These are phyloP conservation scores for Ginglymostoma cirratum DNA, from an alignment of 2,113 vertebrate species.

Conservation along the genomic window DNA sequence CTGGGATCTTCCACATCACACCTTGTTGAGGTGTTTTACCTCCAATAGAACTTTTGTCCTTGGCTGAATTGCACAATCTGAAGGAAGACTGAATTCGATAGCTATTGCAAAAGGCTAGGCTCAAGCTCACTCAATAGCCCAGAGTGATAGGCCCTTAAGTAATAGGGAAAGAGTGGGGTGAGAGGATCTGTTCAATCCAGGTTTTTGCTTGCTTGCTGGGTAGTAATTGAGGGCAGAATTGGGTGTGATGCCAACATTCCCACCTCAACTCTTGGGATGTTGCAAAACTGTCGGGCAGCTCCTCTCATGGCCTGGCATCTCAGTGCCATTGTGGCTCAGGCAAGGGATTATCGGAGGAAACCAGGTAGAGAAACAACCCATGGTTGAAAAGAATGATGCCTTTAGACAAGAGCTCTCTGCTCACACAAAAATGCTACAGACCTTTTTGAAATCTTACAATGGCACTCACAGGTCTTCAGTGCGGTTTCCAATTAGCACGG, in stretches of 20 bases:
- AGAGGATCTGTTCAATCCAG: background rate
- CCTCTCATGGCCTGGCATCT: background rate
- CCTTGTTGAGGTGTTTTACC: background rate
- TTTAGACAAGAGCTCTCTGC: background rate
- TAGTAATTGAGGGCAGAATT: background rate
- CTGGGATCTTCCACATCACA: background rate
- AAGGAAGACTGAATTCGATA: background rate
- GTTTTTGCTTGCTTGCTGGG: background rate
- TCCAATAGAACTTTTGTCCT: background rate
- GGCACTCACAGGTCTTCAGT: background rate
- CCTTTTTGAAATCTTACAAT: background rate
- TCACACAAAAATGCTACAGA: background rate
- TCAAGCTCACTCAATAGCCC: background rate
- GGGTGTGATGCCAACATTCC: background rate
- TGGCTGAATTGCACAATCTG: background rate
- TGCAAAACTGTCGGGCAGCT: background rate
- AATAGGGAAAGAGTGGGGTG: background rate
- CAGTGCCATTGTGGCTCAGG: too few species aligned
- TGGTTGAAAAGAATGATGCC: background rate
- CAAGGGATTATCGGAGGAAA: background rate
- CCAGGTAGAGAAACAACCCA: background rate
- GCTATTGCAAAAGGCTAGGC: background rate
- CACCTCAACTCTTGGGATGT: background rate
- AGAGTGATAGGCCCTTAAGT: background rate
- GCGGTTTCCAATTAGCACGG: background rate